Base-by-base conservation (phyloP, 2,113 vertebrate species). In the Sterna hirundo region DNA sequence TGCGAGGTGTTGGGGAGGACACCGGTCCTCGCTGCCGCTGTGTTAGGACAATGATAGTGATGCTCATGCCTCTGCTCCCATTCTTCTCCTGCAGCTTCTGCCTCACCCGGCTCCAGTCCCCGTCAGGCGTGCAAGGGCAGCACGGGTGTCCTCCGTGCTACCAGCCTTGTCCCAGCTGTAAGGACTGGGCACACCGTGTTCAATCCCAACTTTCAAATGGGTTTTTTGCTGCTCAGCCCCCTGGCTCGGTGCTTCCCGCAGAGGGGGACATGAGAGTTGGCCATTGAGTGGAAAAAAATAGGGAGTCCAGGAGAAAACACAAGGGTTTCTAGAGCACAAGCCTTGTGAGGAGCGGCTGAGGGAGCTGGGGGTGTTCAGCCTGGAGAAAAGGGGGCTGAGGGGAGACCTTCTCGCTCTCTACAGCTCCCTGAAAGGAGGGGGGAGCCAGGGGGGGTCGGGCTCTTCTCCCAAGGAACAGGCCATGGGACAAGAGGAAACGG, bases 101-200 rank as follows among this genome's bases (percentile, higher is more conserved):
- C 65, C 54, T 70, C n/a, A 10, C 29, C 22, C 1, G 1, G 32
- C 51, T 30, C 1, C 0, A 32, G 42, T 57, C 52, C 51, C 40
- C 0, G 1, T 30, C 44, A 0, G 4, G 27, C 1, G 2, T 16
- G 47, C 60, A 27, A 0, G 1, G 30, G 58, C 58, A 22, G 34
- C 74, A 8, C 2, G 3, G 6, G 57, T 4, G 4, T 36, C 46
- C 2, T 15, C 51, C 3, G 1, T 32, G 65, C n/a, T 8, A 16
- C 2, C 4, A 23, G 15, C 38, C n/a, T 26, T 6, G 42, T 38
- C 65, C 52, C 1, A 1, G 22, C 61, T 15, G 38, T 15, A 16
- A 10, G 38, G 60, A 19, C 8, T 32, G 34, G 34, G 26, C 27
- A 25, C 34, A 13, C 20, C 9, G 1, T 0, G 7, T 42, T 25